Evolutionary conservation across 2,113 vertebrate genomes (phyloP), one percentile per base, ranked within the genome.

Genomic region (Salvelinus alpinus): DNA sequence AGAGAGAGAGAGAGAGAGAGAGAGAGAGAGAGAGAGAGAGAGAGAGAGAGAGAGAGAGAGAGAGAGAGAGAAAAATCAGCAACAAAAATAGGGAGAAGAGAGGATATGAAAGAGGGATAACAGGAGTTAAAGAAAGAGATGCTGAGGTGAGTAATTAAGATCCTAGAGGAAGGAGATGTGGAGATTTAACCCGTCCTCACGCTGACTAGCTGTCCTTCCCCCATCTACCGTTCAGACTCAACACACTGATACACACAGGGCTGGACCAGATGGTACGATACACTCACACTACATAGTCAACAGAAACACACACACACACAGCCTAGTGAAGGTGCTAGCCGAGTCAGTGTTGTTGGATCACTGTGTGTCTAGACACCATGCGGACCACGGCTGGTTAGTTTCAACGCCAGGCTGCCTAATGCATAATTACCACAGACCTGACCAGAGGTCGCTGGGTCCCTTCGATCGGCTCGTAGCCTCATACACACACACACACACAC

Each of bases 401-500:
- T 95, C 87, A 76, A 90, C 87, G 87, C 79, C 73, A 51, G 66
- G 77, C 29, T 79, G 68, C 79, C 81, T 83, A 82, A 81, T 62
- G 59, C 92, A 91, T 94, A 92, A 93, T 92, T 92, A 94, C 90
- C 93, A 78, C 80, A 80, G 75, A 86, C 88, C 77, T 80, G 80
- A 70, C 66, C 78, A 79, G 86, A 91, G 82, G 87, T 82, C 84
- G 76, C 5, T 14, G 64, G 75, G 88, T 91, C 93, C 90, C 92
- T 91, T 84, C 72, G 51, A 54, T 54, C 51, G 51, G 16, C 16
- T 54, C 12, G 3, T 4, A 4, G 14, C 1, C 51, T 16, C 51
- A 54, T 5, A 4, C 16, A 54, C 51, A 16, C 51, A 54, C 51
- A 51, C 48, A 4, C 48, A 51, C 48, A 51, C 47, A 48, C 47